Evolutionary conservation across 2,113 vertebrate species (phyloP).

Genomic region (Nesogale talazaci): DNA sequence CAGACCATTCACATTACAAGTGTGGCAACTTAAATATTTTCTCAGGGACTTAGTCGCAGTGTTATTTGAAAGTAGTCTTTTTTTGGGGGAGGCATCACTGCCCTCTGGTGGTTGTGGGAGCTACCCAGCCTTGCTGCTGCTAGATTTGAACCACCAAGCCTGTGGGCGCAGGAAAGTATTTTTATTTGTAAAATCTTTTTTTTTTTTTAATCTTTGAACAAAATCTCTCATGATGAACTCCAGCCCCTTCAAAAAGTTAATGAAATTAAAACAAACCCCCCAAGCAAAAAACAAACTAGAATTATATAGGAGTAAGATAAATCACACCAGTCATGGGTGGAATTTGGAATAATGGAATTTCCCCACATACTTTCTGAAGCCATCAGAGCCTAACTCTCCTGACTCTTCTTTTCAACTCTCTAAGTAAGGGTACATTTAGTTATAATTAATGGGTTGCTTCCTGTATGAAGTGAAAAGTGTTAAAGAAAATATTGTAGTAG

Average conservation of each 20-base stretch:
- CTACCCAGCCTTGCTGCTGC: too few relatives aligned
- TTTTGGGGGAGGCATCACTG: too few relatives aligned
- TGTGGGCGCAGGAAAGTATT: too few relatives aligned
- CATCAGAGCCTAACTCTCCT: neutral
- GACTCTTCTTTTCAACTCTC: neutral
- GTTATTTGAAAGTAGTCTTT: neutral
- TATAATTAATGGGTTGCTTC: neutral
- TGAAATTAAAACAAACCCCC: too few relatives aligned
- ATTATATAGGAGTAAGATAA: neutral
- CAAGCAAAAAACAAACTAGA: neutral
- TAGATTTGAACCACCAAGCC: too few relatives aligned
- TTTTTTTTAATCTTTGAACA: slow-evolving; percentile 17
- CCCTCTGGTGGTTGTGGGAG: too few relatives aligned
- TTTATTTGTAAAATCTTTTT: neutral
- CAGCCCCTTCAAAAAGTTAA: too few relatives aligned
- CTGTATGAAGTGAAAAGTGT: neutral
- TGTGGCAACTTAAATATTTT: slow-evolving; percentile 19
- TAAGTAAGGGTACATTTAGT: neutral
- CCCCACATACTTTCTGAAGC: too few relatives aligned
- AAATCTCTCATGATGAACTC: neutral
- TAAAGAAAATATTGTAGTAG: neutral
- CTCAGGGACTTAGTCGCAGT: neutral
- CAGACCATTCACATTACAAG: neutral
- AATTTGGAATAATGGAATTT: too few relatives aligned
- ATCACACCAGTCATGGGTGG: neutral